phyloP scores from a whole-genome alignment of 2,797 vertebrate genomes.

The Rhincodon typus region DNA sequence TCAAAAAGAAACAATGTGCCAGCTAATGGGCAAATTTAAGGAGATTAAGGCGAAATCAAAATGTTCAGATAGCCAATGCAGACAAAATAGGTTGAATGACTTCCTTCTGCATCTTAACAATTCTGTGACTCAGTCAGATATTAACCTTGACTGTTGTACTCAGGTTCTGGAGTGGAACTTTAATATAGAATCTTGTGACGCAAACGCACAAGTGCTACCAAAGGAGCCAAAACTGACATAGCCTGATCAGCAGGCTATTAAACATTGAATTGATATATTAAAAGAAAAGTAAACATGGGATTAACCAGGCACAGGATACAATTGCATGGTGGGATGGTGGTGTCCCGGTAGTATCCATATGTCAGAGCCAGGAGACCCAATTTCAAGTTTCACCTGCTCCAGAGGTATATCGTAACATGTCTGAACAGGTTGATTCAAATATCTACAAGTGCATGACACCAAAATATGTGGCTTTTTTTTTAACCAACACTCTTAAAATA shows the following conservation, averaged over 20 bases:
- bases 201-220: not conserved
- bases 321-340: no score
- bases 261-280: not conserved
- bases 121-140: not conserved
- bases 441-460: not conserved
- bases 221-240: not conserved
- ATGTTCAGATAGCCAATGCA: no score
- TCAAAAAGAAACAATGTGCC: no score
- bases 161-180: not conserved
- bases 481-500: not conserved
- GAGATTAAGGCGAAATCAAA: no score
- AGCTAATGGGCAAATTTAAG: no score
- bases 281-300: not conserved
- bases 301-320: not conserved
- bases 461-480: not conserved
- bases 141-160: not conserved
- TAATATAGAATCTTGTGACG: not conserved
- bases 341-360: no score
- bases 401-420: no score
- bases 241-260: not conserved
- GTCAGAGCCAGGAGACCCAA: no score
- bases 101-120: no score
- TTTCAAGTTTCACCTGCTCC: no score
- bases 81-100: no score
- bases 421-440: no score